These are phyloP conservation scores for Mythimna vitellina DNA, from an alignment of 2,888 invertebrate species.

Conservation along the genomic window DNA sequence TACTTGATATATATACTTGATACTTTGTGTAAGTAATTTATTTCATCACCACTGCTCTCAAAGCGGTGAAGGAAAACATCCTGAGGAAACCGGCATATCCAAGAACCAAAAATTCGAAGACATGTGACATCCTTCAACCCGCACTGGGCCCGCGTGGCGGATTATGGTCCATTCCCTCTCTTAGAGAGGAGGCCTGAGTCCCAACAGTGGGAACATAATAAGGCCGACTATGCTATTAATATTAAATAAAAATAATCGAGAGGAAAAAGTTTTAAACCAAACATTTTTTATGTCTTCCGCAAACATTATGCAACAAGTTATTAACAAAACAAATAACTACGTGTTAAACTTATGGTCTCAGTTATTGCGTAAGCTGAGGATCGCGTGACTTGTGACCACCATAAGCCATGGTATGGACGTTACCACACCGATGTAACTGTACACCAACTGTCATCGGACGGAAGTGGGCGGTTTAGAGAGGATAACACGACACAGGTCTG, in stretches of 20 bases:
- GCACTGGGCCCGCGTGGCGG: too few species aligned
- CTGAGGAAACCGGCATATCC: too few species aligned
- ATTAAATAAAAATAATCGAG: background rate
- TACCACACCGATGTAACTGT: slow-evolving; percentile 52
- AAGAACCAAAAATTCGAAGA: too few species aligned
- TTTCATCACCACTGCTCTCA: too few species aligned
- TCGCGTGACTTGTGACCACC: slow-evolving; percentile 54
- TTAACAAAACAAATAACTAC: slow-evolving; percentile 20
- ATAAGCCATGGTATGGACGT: slow-evolving; percentile 47
- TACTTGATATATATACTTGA: too few species aligned
- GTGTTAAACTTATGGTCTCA: slow-evolving; percentile 17
- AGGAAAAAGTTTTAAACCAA: background rate
- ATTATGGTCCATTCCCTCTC: too few species aligned
- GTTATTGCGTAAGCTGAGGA: slow-evolving; percentile 39
- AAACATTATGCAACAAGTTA: slow-evolving; percentile 9
- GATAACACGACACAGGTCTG: slow-evolving; percentile 31
- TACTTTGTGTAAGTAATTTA: too few species aligned
- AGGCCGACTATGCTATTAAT: background rate
- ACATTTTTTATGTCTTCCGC: background rate
- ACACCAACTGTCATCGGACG: slow-evolving; percentile 57
- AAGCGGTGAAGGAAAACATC: too few species aligned
- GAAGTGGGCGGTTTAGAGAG: slow-evolving; percentile 64
- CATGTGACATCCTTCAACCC: too few species aligned
- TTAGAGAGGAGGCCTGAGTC: too few species aligned
- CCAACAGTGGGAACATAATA: too few species aligned